Evolutionary conservation across 2,797 vertebrate genomes (phyloP), one percentile per base, ranked within the genome.

Genomic region (Natrix natrix): DNA sequence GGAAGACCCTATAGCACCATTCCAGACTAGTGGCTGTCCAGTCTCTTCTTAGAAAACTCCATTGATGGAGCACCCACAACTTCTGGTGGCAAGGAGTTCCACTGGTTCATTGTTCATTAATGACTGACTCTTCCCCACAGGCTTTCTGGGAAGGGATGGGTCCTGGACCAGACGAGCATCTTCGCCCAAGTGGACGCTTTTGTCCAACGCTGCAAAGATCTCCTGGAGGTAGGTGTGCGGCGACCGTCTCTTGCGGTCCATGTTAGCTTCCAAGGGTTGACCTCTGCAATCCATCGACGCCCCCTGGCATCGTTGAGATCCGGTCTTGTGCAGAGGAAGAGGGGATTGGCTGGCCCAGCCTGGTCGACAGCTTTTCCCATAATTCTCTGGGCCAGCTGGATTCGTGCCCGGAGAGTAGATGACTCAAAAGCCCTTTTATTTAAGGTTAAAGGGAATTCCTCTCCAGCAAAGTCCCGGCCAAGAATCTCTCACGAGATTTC

Each of bases 151-250:
- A 97, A 95, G 89, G 96, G 96, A 91, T 99, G 98, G 98, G 95
- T 97, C 66, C 95, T 99, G 56, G 98, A 98, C 94, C 96, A 98
- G 94, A 98, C 96, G 59, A 98, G 95, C 55, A 98, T 99, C 94
- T 99, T 99, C 63, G 98, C 98, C 83, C 96, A 98, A 93, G 96
- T 98, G 54, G 98, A 99, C 69, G 97, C 98, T 20, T 99, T 98
- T 56, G 97, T 99, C 91, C 98, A 98, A 91, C 98, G 98, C 92
- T 98, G 98, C 96, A 98, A 96, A 96, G 98, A 98, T 86, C 97
- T 99, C n/a, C 96, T 98, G 55, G 98, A 99, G 98, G 99, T 99
- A 95, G 94, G 97, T 94, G 92, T 90, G 8, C 2, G 87, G 17
- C 13, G 89, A 28, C 28, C 14, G 2, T 26, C 43, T 4, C 0